Conservation (phyloP, 2,113 vertebrate genomes). For the Leptosomus discolor region DNA sequence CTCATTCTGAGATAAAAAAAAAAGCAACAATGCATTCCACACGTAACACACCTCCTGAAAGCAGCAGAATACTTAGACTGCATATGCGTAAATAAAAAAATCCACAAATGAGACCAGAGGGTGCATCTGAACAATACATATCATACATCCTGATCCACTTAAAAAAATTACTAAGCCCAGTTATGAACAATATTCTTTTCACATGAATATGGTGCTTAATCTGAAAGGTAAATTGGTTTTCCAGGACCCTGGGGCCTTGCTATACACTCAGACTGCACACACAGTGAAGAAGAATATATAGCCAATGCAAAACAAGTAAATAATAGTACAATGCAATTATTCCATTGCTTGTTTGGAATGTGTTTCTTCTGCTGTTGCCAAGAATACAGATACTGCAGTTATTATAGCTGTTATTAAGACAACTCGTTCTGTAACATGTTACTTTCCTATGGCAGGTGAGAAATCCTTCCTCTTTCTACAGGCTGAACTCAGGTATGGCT, state of each 20-base stretch:
- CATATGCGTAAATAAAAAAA: background rate
- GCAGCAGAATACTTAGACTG: background rate
- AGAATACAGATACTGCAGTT: background rate
- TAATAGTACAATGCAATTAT: background rate
- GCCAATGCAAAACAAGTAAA: conserved; percentile 8
- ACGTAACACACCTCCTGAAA: background rate
- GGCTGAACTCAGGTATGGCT: background rate
- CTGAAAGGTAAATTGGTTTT: conserved; percentile 3
- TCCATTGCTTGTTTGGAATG: background rate
- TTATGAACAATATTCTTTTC: background rate
- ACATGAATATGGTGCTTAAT: background rate
- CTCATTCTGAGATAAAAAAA: conserved; percentile 83
- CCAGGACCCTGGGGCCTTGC: background rate
- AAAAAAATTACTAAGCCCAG: background rate
- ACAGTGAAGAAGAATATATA: background rate
- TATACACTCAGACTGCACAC: background rate
- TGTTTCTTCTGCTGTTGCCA: background rate
- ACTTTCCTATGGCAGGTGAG: background rate
- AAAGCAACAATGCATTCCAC: background rate
- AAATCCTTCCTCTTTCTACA: background rate
- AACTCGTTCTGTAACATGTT: background rate
- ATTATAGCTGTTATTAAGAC: background rate
- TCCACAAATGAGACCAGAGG: background rate
- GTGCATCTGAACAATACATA: background rate
- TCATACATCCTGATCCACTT: background rate